phyloP scores from a whole-genome alignment of 92 coral and sea anemone species.

The Bergia sp. region DNA sequence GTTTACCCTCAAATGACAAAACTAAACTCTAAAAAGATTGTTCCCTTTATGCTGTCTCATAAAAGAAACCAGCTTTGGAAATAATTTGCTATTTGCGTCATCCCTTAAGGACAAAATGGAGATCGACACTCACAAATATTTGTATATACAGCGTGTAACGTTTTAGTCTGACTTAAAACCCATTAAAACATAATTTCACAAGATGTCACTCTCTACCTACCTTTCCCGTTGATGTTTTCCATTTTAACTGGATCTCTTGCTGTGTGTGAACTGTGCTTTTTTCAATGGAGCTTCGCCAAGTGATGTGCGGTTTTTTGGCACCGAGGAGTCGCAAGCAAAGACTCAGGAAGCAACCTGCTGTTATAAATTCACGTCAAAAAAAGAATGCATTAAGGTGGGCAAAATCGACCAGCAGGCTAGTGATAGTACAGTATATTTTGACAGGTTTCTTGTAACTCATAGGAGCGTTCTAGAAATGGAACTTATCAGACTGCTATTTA shows the following conservation, averaged over 20 bases:
- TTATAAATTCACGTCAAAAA: slow-evolving; percentile 13
- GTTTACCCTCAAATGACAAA: neutral
- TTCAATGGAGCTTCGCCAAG: slow-evolving; percentile 2
- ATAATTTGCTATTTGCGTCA: neutral
- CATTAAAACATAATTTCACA: neutral
- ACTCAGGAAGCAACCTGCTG: slow-evolving; percentile 25
- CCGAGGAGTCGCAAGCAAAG: neutral
- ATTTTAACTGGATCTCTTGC: slow-evolving; percentile 5
- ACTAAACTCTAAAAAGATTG: neutral
- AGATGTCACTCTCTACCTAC: slow-evolving; percentile 4
- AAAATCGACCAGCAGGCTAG: neutral
- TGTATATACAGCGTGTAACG: neutral
- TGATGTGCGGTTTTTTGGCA: neutral
- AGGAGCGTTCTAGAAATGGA: neutral
- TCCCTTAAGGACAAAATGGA: neutral
- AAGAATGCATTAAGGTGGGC: slow-evolving; percentile 22
- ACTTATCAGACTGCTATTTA: neutral
- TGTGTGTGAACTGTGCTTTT: neutral
- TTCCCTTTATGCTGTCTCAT: neutral
- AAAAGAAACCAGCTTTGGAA: neutral
- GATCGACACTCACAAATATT: neutral
- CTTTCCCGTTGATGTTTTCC: slow-evolving; percentile 27
- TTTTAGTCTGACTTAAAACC: neutral
- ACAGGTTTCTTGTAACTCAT: neutral
- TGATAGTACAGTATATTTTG: neutral